Evolutionary conservation across 1,140 invertebrate species (phyloP).

Genomic region (Caenorhabditis latens): DNA sequence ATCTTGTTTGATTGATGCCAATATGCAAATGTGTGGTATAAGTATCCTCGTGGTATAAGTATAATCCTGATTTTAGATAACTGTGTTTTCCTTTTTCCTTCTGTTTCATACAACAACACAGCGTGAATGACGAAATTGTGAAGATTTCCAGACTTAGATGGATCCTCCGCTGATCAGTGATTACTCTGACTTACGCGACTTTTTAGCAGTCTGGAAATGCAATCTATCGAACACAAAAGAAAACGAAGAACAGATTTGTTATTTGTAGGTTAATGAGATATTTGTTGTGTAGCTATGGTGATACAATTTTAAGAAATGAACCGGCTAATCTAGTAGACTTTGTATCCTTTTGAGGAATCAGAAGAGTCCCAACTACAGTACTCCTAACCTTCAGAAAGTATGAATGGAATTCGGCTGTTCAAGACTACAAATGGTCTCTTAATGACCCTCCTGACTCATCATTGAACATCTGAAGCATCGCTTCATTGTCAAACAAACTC

Average conservation of each 20-base stretch:
- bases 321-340: no score
- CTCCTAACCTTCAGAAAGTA: neutral
- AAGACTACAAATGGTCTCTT: neutral
- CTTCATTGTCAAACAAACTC: conserved; percentile 36
- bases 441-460: conserved; percentile 18
- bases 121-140: neutral
- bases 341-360: no score
- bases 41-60: neutral
- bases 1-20: neutral
- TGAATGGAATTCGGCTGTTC: neutral
- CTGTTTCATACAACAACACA: neutral
- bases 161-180: neutral
- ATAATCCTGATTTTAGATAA: neutral
- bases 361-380: neutral
- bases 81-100: neutral
- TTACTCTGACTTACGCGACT: neutral
- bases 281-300: no score
- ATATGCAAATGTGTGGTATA: neutral
- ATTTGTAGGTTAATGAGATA: no score
- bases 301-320: no score
- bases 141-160: neutral
- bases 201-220: no score
- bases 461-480: conserved; percentile 6
- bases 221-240: no score
- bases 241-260: no score